phyloP scores from a whole-genome alignment of 2,797 vertebrate genomes.

The Catharus ustulatus region DNA sequence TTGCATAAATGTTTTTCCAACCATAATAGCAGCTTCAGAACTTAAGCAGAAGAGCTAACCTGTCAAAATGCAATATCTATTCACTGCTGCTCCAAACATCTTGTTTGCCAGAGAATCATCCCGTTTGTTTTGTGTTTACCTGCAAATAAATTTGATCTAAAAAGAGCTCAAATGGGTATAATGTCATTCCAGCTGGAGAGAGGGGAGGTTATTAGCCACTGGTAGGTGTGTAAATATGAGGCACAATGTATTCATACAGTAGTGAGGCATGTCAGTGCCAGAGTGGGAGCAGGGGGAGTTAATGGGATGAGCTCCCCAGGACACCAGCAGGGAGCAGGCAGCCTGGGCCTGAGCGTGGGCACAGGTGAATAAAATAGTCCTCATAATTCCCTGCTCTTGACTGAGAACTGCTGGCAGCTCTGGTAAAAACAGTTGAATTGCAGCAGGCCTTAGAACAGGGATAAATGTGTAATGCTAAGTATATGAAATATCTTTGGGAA shows the following conservation, averaged over 20 bases:
- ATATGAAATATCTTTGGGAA: neutral
- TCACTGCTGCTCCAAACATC: constrained; percentile 12
- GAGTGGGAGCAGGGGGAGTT: neutral
- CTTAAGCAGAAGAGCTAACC: constrained; percentile 1
- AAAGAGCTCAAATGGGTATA: neutral
- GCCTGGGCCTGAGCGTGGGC: neutral
- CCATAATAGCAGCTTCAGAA: constrained; percentile 4
- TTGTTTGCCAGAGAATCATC: neutral
- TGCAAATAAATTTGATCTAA: neutral
- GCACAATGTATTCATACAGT: neutral
- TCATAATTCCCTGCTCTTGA: neutral
- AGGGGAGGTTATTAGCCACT: neutral
- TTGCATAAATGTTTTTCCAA: constrained; percentile 59
- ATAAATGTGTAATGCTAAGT: neutral
- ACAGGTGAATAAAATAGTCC: neutral
- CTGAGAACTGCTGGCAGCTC: neutral
- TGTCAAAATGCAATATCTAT: constrained; percentile 35
- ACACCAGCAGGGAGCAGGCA: neutral
- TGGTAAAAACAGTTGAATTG: neutral
- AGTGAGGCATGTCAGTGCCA: neutral
- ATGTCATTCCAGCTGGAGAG: neutral
- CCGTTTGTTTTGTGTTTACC: neutral
- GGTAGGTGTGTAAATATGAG: neutral
- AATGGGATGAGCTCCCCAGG: neutral
- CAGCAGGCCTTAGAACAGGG: neutral